phyloP scores from a whole-genome alignment of 35 echinoderm and acorn worm species.

The Chiridota heheva region DNA sequence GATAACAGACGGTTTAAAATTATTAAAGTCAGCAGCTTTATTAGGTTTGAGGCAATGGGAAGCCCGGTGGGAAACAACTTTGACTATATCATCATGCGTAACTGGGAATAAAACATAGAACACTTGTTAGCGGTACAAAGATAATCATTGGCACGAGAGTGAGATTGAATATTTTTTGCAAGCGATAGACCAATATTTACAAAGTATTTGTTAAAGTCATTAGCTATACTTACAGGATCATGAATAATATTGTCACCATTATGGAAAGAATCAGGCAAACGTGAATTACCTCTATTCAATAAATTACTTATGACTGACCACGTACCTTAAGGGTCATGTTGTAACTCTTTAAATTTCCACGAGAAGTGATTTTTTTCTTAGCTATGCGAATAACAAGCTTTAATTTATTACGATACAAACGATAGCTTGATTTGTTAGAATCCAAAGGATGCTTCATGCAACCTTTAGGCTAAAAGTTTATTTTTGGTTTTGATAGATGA shows the following conservation, averaged over 20 bases:
- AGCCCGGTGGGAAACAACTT: not conserved
- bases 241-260: not conserved
- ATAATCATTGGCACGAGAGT: not conserved
- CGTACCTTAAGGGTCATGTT: too few relatives aligned
- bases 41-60: not conserved
- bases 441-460: not conserved
- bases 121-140: too few relatives aligned
- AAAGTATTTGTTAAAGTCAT: conserved; percentile 3
- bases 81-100: not conserved
- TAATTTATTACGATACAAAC: not conserved
- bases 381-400: not conserved
- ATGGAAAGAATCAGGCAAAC: not conserved
- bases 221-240: too few relatives aligned
- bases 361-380: not conserved
- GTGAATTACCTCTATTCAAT: too few relatives aligned
- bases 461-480: not conserved
- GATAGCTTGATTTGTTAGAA: not conserved
- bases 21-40: not conserved
- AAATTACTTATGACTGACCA: too few relatives aligned
- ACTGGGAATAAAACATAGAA: not conserved
- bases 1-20: not conserved
- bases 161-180: not conserved
- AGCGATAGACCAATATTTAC: not conserved
- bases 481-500: not conserved
- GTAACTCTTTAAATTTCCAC: too few relatives aligned